These are phyloP conservation scores for Orthosia incerta DNA, from an alignment of 2,888 invertebrate genomes.

Conservation along the genomic window DNA sequence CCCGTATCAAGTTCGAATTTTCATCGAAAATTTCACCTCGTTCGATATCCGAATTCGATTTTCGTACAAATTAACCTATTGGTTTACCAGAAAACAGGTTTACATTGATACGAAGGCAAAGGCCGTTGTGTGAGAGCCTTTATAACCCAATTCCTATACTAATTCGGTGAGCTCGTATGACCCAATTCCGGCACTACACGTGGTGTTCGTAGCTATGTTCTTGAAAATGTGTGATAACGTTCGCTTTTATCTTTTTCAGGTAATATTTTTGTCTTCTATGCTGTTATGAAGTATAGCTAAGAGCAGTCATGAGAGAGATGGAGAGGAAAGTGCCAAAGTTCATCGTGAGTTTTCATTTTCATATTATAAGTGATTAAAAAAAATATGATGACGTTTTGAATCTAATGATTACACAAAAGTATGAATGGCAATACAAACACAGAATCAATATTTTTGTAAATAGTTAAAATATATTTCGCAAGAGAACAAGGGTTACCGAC, in stretches of 20 bases:
- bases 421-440: no score
- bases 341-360: slow-evolving; percentile 7
- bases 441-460: neutral
- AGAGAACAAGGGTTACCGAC: no score
- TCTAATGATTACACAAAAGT: no score
- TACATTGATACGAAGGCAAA: slow-evolving; percentile 36
- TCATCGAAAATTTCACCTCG: slow-evolving; percentile 15
- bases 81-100: slow-evolving; percentile 53
- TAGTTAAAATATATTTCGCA: neutral
- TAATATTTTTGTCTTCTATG: slow-evolving; percentile 54
- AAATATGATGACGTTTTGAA: no score
- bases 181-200: slow-evolving; percentile 57
- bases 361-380: neutral
- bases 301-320: neutral
- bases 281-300: neutral
- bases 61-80: slow-evolving; percentile 51
- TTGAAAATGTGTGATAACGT: slow-evolving; percentile 45
- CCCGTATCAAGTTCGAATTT: no score
- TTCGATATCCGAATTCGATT: slow-evolving; percentile 33
- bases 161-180: slow-evolving; percentile 56
- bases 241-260: slow-evolving; percentile 67
- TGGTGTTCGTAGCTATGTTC: slow-evolving; percentile 31
- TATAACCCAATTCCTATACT: slow-evolving; percentile 62
- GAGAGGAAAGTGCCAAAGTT: neutral
- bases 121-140: slow-evolving; percentile 43